A percentile compares a stretch with the other conserved stretches of the same genome.
Evolutionary conservation across 2,113 vertebrate species (phyloP).

Genomic region (Chelonoidis abingdonii): DNA sequence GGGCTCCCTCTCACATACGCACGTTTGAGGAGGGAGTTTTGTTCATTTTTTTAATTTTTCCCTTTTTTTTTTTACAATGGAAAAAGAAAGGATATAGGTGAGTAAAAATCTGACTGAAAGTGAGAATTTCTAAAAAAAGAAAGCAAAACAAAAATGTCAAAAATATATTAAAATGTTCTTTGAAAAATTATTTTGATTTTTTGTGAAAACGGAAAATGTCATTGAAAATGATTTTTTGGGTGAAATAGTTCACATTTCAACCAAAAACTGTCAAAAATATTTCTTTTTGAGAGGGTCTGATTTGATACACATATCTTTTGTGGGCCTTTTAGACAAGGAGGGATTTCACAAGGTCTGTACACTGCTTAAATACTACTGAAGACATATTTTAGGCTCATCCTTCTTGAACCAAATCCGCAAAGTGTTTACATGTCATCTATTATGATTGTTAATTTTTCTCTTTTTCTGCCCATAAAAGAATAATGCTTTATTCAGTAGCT

Average conservation of each 20-base stretch:
- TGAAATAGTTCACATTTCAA: neutral
- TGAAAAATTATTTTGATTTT: neutral
- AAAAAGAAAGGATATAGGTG: neutral
- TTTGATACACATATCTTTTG: neutral
- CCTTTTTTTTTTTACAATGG: neutral
- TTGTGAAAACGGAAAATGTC: neutral
- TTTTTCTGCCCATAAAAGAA: conserved; percentile 15
- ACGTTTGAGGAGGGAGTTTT: neutral
- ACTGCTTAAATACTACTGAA: neutral
- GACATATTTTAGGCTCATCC: neutral
- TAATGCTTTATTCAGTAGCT: neutral
- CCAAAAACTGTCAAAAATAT: neutral
- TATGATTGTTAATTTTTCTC: conserved; percentile 40
- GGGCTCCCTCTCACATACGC: neutral
- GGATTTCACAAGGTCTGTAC: conserved; percentile 26
- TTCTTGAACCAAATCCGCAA: neutral
- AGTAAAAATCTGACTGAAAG: conserved; percentile 6
- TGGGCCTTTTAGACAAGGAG: neutral
- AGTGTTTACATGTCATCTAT: conserved; percentile 44
- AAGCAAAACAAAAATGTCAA: neutral
- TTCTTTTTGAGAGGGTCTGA: neutral
- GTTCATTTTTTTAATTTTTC: neutral
- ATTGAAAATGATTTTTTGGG: neutral
- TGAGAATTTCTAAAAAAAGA: neutral
- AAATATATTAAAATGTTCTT: neutral